Evolutionary conservation across 1,140 invertebrate species (phyloP), one percentile per base, ranked within the genome.

Genomic region (Caligus rogercresseyi): DNA sequence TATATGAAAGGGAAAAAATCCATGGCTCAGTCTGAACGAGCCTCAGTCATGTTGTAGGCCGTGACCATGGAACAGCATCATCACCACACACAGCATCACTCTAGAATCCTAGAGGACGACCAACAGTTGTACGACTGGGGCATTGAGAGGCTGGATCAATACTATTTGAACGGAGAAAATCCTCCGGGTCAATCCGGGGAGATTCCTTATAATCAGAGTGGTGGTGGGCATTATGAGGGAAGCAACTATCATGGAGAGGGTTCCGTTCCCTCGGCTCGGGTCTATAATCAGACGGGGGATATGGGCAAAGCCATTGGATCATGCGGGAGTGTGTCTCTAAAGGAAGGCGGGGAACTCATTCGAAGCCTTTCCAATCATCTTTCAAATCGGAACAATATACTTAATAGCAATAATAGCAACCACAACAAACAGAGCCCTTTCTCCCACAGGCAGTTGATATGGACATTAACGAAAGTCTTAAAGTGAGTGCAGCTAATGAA

Each of bases 91-190:
- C n/a, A n/a, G n/a, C n/a, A 60, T 14, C 7, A 18, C 23, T 25
- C 24, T 26, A 25, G 25, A 2, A 63, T 63, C 21, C 19, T 63
- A 2, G 61, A 63, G 23, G 61, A 63, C 25, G 61, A 63, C n/a
- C 61, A 63, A 21, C 51, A 63, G 16, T 51, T 63, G 1, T 63
- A 63, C 25, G 61, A 63, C 31, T 63, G 61, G 61, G 61, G 61
- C 21, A 63, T 63, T 18, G 61, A 63, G 24, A 52, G 54, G 25
- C 53, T 63, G 16, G 61, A 60, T 18, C 57, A 60, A 25, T 60
- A 60, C 16, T 60, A 60, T 43, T 11, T 16, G 13, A 54, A 54
- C 16, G 21, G n/a, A 4, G 53, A 54, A 23, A 16, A 54, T 16
- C 53, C n/a, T 11, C 4, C n/a, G 4, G 13, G 21, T 16, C 53